Percentiles rank a stretch among this genome's conserved stretches.
Conservation (phyloP, 2,113 vertebrate genomes). For the Ceyx melanurus region DNA sequence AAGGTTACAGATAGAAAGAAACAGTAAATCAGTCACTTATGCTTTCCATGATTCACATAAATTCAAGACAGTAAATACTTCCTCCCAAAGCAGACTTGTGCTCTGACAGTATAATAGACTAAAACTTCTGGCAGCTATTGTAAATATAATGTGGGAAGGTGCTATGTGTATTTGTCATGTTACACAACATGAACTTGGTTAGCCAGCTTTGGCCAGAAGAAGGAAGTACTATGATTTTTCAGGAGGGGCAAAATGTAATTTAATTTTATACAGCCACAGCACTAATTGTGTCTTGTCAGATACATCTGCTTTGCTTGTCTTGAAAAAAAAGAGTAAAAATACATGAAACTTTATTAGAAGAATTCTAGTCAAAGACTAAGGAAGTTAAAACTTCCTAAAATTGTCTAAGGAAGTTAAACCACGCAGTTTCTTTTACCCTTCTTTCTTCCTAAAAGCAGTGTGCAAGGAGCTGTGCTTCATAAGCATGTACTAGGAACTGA, state of each 20-base stretch:
- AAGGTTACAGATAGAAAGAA: not conserved
- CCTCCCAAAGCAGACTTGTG: not conserved
- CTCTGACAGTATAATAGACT: not conserved
- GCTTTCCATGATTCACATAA: not conserved
- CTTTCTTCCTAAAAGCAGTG: not conserved
- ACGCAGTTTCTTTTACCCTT: not conserved
- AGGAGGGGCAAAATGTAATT: not conserved
- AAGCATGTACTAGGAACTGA: not conserved
- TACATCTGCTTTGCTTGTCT: not conserved
- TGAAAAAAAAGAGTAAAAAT: not conserved
- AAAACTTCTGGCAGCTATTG: not conserved
- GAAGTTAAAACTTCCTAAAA: not conserved
- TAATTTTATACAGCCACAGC: not conserved
- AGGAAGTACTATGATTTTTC: not conserved
- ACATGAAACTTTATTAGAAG: not conserved
- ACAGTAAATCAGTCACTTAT: not conserved
- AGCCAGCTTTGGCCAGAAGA: not conserved
- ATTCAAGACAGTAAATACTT: not conserved
- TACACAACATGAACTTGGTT: not conserved
- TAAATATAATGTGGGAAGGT: not conserved
- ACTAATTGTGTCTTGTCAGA: not conserved
- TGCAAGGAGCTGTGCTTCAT: not conserved
- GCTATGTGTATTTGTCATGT: not conserved
- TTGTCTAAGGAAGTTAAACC: not conserved
- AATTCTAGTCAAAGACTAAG: not conserved